Evolutionary conservation across 1,140 invertebrate species (phyloP).

Genomic region (Kradibia gibbosae): DNA sequence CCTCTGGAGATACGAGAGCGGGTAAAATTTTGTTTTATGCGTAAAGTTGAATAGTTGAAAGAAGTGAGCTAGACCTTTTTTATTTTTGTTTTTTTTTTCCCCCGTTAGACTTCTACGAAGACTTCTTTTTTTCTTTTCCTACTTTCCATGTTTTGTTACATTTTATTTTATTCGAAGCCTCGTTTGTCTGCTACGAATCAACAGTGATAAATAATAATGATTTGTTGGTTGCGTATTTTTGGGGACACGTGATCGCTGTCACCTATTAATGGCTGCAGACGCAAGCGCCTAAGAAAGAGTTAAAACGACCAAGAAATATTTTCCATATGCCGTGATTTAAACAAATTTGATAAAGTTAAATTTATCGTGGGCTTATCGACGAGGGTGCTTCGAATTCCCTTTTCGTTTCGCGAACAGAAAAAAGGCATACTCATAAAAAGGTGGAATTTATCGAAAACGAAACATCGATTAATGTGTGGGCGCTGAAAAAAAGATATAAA

Average conservation of each 20-base stretch:
- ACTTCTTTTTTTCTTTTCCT: neutral
- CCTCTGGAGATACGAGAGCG: neutral
- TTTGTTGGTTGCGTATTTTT: conserved; percentile 26
- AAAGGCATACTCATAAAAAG: conserved; percentile 37
- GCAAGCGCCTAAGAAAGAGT: conserved; percentile 9
- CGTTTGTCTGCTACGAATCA: conserved; percentile 16
- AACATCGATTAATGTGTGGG: conserved; percentile 46
- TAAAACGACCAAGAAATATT: neutral
- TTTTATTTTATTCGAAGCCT: neutral
- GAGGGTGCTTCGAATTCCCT: neutral
- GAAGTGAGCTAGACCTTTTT: neutral
- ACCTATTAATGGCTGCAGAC: conserved; percentile 10
- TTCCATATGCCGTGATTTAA: neutral
- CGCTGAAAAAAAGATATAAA: neutral
- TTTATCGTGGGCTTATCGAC: conserved; percentile 19
- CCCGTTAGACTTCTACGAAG: conserved; percentile 32
- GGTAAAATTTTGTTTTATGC: conserved; percentile 40
- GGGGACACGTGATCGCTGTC: neutral
- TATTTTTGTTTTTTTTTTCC: conserved; percentile 40
- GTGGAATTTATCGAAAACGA: conserved; percentile 50
- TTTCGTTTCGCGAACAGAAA: neutral
- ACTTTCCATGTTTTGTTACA: neutral
- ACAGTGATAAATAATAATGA: conserved; percentile 43
- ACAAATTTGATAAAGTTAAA: conserved; percentile 17
- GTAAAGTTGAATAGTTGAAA: neutral